A percentile compares a stretch with the other conserved stretches of the same genome.
phyloP scores from a whole-genome alignment of 1,140 invertebrate genomes.

The Oncopodura yosiiana region DNA sequence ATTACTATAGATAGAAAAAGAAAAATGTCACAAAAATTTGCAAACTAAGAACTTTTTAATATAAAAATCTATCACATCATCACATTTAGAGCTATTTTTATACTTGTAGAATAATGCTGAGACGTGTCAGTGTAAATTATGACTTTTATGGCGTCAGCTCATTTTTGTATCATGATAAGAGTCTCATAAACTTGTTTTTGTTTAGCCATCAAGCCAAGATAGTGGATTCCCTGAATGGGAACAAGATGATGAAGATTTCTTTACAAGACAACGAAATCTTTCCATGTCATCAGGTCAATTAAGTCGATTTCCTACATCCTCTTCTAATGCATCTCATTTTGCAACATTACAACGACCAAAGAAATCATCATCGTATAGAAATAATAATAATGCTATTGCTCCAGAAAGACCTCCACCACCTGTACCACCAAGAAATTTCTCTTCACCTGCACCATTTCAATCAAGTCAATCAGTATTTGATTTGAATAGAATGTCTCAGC shows the following conservation, averaged over 20 bases:
- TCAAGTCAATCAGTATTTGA: constrained; percentile 27
- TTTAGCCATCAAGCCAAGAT: constrained; percentile 39
- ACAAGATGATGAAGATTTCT: constrained; percentile 34
- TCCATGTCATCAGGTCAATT: constrained; percentile 31
- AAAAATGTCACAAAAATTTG: too few species aligned
- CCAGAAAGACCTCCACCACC: constrained; percentile 33
- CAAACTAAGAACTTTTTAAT: too few species aligned
- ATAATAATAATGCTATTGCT: constrained; percentile 5
- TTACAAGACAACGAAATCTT: constrained; percentile 17
- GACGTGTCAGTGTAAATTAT: too few species aligned
- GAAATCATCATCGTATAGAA: not conserved
- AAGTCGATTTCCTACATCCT: constrained; percentile 17
- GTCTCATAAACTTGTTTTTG: too few species aligned
- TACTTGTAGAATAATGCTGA: too few species aligned
- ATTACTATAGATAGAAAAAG: too few species aligned
- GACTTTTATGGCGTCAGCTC: too few species aligned
- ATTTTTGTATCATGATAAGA: too few species aligned
- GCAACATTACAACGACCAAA: constrained; percentile 27
- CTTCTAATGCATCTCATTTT: constrained; percentile 30
- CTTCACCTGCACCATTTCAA: constrained; percentile 7
- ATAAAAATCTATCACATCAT: too few species aligned
- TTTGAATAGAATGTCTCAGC: constrained; percentile 15
- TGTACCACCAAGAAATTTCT: constrained; percentile 27
- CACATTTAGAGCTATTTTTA: too few species aligned
- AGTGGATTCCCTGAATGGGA: constrained; percentile 44